phyloP scores from a whole-genome alignment of 2,888 invertebrate species.

The Pogonocherus hispidulus region DNA sequence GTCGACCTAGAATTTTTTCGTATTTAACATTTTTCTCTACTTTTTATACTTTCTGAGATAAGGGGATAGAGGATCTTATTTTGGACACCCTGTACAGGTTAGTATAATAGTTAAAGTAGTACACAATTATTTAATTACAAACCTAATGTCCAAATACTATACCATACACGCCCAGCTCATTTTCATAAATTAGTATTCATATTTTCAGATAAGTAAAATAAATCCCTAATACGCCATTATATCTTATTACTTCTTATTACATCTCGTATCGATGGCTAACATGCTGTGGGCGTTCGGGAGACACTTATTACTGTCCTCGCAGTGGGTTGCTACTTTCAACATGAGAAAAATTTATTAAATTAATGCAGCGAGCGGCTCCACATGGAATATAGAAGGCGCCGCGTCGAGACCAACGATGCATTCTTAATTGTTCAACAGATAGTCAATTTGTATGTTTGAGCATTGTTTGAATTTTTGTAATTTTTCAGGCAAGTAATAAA shows the following conservation, averaged over 20 bases:
- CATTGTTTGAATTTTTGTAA: neutral
- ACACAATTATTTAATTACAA: constrained; percentile 1
- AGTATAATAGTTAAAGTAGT: neutral
- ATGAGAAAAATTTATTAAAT: neutral
- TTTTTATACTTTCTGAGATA: too few species aligned
- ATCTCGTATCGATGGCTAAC: neutral
- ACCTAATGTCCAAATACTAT: neutral
- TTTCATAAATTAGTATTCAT: constrained; percentile 16
- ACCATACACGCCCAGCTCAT: neutral
- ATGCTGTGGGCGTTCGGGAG: neutral
- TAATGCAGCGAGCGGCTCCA: neutral
- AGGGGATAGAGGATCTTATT: too few species aligned
- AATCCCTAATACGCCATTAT: neutral
- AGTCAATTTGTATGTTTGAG: neutral
- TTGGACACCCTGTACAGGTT: too few species aligned
- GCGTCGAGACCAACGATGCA: neutral
- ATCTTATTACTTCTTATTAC: neutral
- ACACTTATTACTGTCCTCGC: neutral
- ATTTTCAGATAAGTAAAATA: neutral
- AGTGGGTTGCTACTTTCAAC: constrained; percentile 5
- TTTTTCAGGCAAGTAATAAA: neutral
- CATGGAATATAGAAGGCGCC: neutral
- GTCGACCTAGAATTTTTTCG: too few species aligned
- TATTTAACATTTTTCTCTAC: too few species aligned
- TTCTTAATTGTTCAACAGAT: neutral